These are phyloP conservation scores for Dusona sp. DNA, from an alignment of 2,888 invertebrate species.

Conservation along the genomic window DNA sequence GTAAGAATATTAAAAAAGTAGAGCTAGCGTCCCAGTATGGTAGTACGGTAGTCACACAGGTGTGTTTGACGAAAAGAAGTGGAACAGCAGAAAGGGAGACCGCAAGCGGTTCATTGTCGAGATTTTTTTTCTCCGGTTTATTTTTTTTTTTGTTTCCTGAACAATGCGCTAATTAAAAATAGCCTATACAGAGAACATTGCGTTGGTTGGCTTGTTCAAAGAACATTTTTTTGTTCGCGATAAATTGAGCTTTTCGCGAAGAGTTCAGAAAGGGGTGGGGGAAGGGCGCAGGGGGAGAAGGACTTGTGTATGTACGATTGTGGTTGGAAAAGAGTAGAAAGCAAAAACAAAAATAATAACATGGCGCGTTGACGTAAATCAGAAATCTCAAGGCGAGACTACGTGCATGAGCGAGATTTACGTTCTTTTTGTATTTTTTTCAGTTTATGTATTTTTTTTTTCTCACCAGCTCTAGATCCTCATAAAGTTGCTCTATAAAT, in stretches of 20 bases:
- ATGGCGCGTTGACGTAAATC: constrained; percentile 31
- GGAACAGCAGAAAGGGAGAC: constrained; percentile 52
- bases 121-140: constrained; percentile 18
- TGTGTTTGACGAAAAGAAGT: constrained; percentile 57
- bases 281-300: neutral
- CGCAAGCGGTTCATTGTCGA: constrained; percentile 59
- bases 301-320: neutral
- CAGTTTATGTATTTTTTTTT: neutral
- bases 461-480: constrained; percentile 8
- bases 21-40: neutral
- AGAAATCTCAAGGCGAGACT: constrained; percentile 30
- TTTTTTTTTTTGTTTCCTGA: constrained; percentile 3
- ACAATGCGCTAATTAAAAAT: constrained; percentile 66
- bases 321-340: neutral
- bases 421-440: neutral
- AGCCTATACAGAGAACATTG: constrained; percentile 28
- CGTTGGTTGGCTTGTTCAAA: constrained; percentile 26
- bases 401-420: neutral
- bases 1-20: constrained; percentile 6
- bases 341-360: neutral
- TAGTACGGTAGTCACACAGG: constrained; percentile 28
- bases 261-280: neutral
- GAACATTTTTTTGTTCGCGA: constrained; percentile 12
- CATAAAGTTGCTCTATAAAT: constrained; percentile 23
- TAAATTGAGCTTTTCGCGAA: constrained; percentile 29